These are phyloP conservation scores for Mylabris phalerata DNA, from an alignment of 1,140 invertebrate genomes.

Conservation along the genomic window DNA sequence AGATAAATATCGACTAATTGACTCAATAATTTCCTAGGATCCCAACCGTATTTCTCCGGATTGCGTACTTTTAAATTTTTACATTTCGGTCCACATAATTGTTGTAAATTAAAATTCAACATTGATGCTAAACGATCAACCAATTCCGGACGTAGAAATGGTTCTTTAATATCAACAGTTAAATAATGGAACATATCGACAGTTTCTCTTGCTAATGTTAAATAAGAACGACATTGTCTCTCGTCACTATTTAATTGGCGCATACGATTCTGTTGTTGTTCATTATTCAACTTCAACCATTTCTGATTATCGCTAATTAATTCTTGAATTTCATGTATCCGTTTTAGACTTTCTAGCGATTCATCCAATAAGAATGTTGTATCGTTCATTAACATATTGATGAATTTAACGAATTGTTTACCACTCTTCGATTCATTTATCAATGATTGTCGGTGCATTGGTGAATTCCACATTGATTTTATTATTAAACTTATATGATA, in stretches of 20 bases:
- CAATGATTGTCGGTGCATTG: constrained; percentile 58
- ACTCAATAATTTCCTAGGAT: constrained; percentile 80
- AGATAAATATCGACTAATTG: constrained; percentile 95
- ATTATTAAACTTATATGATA: constrained; percentile 97
- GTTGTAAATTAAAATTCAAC: constrained; percentile 95
- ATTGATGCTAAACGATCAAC: constrained; percentile 92
- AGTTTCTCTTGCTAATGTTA: constrained; percentile 90
- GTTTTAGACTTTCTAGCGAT: constrained; percentile 87
- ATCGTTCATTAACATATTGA: constrained; percentile 99
- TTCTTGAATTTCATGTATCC: constrained; percentile 93
- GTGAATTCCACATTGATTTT: constrained; percentile 53
- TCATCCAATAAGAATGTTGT: constrained; percentile 97
- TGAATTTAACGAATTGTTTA: constrained; percentile 94
- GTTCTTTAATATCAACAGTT: constrained; percentile 88
- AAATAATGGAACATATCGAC: constrained; percentile 98
- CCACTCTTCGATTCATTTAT: constrained; percentile 76
- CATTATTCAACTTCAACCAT: constrained; percentile 59
- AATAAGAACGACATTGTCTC: constrained; percentile 88
- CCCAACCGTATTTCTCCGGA: constrained; percentile 94
- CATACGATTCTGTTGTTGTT: constrained; percentile 69
- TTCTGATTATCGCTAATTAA: constrained; percentile 60
- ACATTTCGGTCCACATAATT: constrained; percentile 95
- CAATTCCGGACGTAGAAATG: constrained; percentile 86
- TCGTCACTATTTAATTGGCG: constrained; percentile 84
- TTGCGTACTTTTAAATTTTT: constrained; percentile 95